phyloP scores from a whole-genome alignment of 1,140 invertebrate genomes.

The Coptotermes formosanus region DNA sequence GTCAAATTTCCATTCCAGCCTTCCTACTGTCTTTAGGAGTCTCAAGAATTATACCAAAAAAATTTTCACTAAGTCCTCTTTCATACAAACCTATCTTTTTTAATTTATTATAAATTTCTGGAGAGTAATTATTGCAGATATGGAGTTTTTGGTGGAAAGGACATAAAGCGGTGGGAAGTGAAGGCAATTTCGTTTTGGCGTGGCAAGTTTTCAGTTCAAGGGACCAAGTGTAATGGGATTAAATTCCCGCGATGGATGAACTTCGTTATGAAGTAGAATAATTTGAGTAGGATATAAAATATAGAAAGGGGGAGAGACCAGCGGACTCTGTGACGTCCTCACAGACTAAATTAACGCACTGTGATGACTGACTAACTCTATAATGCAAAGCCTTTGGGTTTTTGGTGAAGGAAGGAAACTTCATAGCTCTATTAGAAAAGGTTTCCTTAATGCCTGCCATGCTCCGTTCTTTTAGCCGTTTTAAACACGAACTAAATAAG shows the following conservation, averaged over 20 bases:
- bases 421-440: no score
- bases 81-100: not conserved
- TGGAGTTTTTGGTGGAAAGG: not conserved
- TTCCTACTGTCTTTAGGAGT: no score
- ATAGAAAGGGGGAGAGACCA: not conserved
- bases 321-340: not conserved
- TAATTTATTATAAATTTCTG: not conserved
- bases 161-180: not conserved
- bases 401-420: no score
- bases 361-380: no score
- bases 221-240: not conserved
- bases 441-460: no score
- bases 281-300: not conserved
- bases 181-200: not conserved
- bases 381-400: no score
- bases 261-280: not conserved
- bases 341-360: not conserved
- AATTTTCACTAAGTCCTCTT: not conserved
- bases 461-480: no score
- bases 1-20: no score
- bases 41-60: not conserved
- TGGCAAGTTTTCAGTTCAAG: conserved; percentile 5
- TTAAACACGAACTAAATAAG: no score
- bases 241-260: not conserved
- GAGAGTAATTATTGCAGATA: not conserved